Conservation (phyloP, 1,140 invertebrate genomes). For the Solen grandis region DNA sequence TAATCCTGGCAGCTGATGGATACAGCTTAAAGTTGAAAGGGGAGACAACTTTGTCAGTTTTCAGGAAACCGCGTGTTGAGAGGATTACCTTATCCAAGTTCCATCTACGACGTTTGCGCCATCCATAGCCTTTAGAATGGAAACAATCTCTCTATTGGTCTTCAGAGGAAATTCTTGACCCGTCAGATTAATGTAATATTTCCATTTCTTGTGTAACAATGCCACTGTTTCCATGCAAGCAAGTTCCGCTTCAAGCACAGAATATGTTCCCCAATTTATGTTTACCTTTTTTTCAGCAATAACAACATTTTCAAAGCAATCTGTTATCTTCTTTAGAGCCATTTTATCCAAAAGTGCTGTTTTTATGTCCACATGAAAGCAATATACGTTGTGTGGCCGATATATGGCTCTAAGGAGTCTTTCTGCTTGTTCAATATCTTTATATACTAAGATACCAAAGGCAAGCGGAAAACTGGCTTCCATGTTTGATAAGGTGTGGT, state of each 20-base stretch:
- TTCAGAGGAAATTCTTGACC: slow-evolving; percentile 74
- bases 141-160: slow-evolving; percentile 70
- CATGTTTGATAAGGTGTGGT: neutral
- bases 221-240: slow-evolving; percentile 64
- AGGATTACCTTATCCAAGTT: neutral
- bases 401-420: slow-evolving; percentile 71
- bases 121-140: slow-evolving; percentile 64
- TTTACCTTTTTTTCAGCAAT: slow-evolving; percentile 55
- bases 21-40: too few species aligned
- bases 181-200: slow-evolving; percentile 73
- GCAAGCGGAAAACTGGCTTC: slow-evolving; percentile 66
- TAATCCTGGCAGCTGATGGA: too few species aligned
- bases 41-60: too few species aligned
- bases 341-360: slow-evolving; percentile 24
- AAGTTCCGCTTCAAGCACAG: slow-evolving; percentile 65
- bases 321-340: slow-evolving; percentile 61
- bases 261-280: slow-evolving; percentile 63
- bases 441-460: slow-evolving; percentile 65
- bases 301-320: slow-evolving; percentile 75
- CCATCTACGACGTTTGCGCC: slow-evolving; percentile 67
- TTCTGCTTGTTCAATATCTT: slow-evolving; percentile 66
- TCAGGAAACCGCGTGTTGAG: too few species aligned
- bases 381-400: slow-evolving; percentile 74
- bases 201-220: slow-evolving; percentile 60
- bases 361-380: slow-evolving; percentile 75